Base-by-base conservation (phyloP, 2,888 invertebrate species). In the Micoletzkya japonica region DNA sequence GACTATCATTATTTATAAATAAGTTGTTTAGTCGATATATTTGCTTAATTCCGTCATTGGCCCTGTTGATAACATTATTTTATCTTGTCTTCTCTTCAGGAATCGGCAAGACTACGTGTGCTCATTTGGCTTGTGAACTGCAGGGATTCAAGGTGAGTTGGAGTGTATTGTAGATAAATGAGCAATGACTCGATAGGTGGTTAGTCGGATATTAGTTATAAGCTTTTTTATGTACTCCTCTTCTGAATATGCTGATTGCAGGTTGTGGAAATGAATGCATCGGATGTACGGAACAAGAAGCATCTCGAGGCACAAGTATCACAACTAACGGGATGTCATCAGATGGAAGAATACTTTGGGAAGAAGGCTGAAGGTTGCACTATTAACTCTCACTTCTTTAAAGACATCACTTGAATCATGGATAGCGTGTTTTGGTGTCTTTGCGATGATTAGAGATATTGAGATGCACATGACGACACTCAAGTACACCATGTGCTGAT, bases 261-360 rank as follows among this genome's bases (percentile, higher is more conserved):
- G 64, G 50, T 50, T 17, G 52, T 64, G 20, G 98, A 99, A 87
- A 91, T 96, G 85, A 98, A 99, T 88, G 98, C 98, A n/a, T 69
- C 69, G 6, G 96, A 97, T 86, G 94, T 95, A 0, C 89, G 98
- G 71, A 85, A 80, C 73, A 86, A 86, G 74, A 85, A 85, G 64
- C 72, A 74, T 56, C 76, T 85, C 4, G 84, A 85, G 26, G 75
- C 76, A 6, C 66, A 77, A 26, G 70, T 80, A 14, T 72, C 74
- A 4, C 77, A 82, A 59, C 69, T 81, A 36, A 75, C 81, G 3
- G 77, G 76, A 17, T 75, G 74, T 4, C 79, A 80, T 66, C 80
- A 82, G 44, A 74, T 85, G 28, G 80, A 82, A 39, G 77, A 84
- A 61, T 84, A 76, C 70, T 82, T 80, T 44, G 77, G 77, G 50